Evolutionary conservation across 2,888 invertebrate genomes (phyloP).

Genomic region (Macropis europaea): DNA sequence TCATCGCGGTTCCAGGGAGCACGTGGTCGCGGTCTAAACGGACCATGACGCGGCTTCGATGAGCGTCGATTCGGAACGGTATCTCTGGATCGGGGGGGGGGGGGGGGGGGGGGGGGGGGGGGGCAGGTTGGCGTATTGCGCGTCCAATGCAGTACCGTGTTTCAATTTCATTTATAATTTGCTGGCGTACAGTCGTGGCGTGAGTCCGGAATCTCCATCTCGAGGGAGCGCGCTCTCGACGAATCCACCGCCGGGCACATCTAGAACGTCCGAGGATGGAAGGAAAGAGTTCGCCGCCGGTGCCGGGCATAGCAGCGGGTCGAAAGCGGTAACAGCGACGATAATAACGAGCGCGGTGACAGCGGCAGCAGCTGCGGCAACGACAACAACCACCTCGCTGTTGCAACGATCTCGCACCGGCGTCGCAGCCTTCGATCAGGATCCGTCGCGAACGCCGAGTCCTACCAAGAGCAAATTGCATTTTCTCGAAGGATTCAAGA

Average conservation of each 20-base stretch:
- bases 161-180: constrained; percentile 76
- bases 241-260: constrained; percentile 62
- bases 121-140: no score
- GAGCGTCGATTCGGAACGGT: no score
- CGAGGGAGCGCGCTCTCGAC: constrained; percentile 63
- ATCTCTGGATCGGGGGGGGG: not conserved
- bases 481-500: constrained; percentile 84
- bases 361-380: not conserved
- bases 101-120: not conserved
- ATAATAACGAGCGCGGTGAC: not conserved
- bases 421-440: constrained; percentile 58
- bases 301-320: not conserved
- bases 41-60: no score
- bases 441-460: constrained; percentile 75
- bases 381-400: constrained; percentile 40
- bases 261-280: constrained; percentile 67
- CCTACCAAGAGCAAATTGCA: constrained; percentile 80
- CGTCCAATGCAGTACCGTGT: constrained; percentile 69
- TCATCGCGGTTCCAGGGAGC: no score
- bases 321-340: constrained; percentile 18
- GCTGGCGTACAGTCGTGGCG: constrained; percentile 76
- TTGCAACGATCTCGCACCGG: constrained; percentile 69
- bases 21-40: no score
- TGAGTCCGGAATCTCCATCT: constrained; percentile 70
- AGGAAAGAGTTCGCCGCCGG: constrained; percentile 9